A percentile compares a stretch with the other conserved stretches of the same genome.
These are phyloP conservation scores for Philotrypesis tridentata DNA, from an alignment of 1,140 invertebrate species.

Conservation along the genomic window DNA sequence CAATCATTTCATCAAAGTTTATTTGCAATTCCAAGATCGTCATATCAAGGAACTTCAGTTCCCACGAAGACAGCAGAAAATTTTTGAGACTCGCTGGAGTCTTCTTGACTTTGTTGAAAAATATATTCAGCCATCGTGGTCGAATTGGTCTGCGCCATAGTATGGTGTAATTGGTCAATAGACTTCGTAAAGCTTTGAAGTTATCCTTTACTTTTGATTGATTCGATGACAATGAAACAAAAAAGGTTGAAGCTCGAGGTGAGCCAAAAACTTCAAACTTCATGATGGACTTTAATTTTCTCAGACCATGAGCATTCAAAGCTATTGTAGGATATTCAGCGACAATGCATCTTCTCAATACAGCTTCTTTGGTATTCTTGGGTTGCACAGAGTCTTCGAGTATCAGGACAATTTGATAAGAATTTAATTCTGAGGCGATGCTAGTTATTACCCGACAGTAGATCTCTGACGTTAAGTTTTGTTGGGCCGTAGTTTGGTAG, in stretches of 20 bases:
- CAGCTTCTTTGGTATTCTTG: not conserved
- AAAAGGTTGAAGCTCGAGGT: not conserved
- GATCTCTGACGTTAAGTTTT: not conserved
- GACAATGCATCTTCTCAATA: not conserved
- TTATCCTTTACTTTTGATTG: not conserved
- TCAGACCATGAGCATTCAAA: not conserved
- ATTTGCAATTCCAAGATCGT: slow-evolving; percentile 1
- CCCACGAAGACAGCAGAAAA: not conserved
- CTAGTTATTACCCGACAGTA: not conserved
- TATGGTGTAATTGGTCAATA: not conserved
- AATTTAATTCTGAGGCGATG: not conserved
- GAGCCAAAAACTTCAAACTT: not conserved
- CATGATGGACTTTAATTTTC: not conserved
- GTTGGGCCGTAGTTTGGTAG: not conserved
- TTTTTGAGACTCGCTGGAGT: not conserved
- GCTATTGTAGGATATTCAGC: not conserved
- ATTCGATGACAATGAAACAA: not conserved
- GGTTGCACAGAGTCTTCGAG: not conserved
- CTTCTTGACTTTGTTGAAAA: not conserved
- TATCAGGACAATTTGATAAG: not conserved
- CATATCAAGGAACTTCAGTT: not conserved
- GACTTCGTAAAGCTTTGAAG: not conserved
- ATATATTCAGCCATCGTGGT: not conserved
- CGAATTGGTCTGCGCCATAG: not conserved
- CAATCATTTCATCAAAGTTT: not conserved